These are phyloP conservation scores for Musca domestica DNA, from an alignment of 1,140 invertebrate genomes.

Conservation along the genomic window DNA sequence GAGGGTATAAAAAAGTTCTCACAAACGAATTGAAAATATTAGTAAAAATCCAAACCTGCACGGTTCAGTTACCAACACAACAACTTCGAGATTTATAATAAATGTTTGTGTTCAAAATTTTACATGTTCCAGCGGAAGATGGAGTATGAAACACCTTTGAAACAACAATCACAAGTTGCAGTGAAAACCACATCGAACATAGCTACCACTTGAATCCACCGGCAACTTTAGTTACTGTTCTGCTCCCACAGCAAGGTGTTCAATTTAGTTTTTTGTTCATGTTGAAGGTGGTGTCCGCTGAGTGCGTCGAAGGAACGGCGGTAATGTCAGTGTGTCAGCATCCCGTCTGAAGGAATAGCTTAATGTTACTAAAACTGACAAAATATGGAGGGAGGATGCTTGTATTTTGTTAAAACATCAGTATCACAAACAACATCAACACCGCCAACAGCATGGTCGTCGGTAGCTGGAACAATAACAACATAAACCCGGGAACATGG, in stretches of 20 bases:
- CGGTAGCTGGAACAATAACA: background rate
- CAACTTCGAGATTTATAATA: background rate
- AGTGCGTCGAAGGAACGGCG: too few relatives aligned
- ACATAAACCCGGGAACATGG: slow-evolving; percentile 8
- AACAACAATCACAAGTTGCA: background rate
- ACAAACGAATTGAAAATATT: too few relatives aligned
- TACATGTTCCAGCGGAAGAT: background rate
- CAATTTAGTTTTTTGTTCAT: too few relatives aligned
- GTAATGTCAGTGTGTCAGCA: too few relatives aligned
- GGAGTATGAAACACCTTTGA: background rate
- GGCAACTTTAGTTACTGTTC: background rate
- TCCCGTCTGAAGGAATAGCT: too few relatives aligned
- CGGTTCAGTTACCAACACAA: too few relatives aligned
- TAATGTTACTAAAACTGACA: too few relatives aligned
- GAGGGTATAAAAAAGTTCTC: too few relatives aligned
- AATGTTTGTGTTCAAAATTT: background rate
- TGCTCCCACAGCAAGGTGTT: too few relatives aligned
- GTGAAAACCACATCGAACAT: background rate
- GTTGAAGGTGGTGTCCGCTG: background rate
- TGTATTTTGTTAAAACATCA: slow-evolving; percentile 2
- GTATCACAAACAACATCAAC: background rate
- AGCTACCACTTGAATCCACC: slow-evolving; percentile 11
- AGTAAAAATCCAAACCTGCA: too few relatives aligned
- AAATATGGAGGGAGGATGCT: too few relatives aligned
- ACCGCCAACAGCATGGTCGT: slow-evolving; percentile 1